Evolutionary conservation across 1,140 invertebrate genomes (phyloP).

Genomic region (Zaprionus capensis): DNA sequence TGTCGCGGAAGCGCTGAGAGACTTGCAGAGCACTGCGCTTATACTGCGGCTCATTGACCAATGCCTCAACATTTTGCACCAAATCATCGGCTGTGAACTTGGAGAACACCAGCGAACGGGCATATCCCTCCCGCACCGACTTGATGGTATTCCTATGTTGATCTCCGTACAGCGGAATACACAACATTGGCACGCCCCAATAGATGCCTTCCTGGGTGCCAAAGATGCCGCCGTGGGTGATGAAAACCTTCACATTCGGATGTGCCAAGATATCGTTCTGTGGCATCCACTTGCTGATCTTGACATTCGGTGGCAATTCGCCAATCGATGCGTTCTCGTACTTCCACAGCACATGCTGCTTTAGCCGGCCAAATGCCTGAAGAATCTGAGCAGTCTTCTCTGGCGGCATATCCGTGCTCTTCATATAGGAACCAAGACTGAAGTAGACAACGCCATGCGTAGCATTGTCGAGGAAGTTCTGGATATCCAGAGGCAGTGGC

Average conservation of each 20-base stretch:
- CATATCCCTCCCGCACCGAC: conserved; percentile 79
- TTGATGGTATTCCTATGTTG: conserved; percentile 85
- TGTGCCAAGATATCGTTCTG: conserved; percentile 86
- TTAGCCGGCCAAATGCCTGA: conserved; percentile 86
- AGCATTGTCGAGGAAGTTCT: conserved; percentile 85
- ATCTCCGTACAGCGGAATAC: conserved; percentile 88
- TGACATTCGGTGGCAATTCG: conserved; percentile 86
- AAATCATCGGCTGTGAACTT: conserved; percentile 72
- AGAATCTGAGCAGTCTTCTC: conserved; percentile 83
- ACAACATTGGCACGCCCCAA: conserved; percentile 88
- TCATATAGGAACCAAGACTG: conserved; percentile 86
- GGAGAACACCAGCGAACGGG: conserved; percentile 67
- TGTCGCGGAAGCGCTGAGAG: conserved; percentile 84
- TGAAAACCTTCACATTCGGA: conserved; percentile 86
- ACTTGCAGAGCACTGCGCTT: conserved; percentile 72
- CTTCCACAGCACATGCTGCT: conserved; percentile 88
- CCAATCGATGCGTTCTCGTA: conserved; percentile 85
- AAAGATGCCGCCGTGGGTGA: conserved; percentile 88
- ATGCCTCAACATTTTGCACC: conserved; percentile 58
- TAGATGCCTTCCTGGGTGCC: conserved; percentile 88
- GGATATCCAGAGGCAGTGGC: conserved; percentile 80
- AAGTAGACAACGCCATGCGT: conserved; percentile 87
- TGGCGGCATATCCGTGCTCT: conserved; percentile 85
- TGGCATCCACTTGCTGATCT: conserved; percentile 88
- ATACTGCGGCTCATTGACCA: conserved; percentile 78